These are phyloP conservation scores for Anodontia alba DNA, from an alignment of 2,888 invertebrate genomes.

Conservation along the genomic window DNA sequence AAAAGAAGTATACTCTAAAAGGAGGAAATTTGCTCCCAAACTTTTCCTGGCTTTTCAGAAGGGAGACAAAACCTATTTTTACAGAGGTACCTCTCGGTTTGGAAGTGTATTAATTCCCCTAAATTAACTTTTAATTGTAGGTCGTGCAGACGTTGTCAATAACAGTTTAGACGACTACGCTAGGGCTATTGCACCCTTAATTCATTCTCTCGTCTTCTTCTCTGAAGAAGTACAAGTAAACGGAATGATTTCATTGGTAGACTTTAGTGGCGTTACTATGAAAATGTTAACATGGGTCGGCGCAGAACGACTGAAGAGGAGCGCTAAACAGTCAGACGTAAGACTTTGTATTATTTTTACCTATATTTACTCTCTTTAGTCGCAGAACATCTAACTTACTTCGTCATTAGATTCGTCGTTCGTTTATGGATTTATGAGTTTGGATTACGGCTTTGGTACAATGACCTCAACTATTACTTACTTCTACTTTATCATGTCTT, in stretches of 20 bases:
- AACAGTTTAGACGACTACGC: background rate
- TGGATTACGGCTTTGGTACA: no score
- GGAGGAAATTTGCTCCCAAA: no score
- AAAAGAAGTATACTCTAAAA: no score
- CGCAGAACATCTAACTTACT: background rate
- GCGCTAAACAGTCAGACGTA: background rate
- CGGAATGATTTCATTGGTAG: slow-evolving; percentile 51
- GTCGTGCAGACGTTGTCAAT: background rate
- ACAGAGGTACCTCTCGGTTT: no score
- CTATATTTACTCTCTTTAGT: no score
- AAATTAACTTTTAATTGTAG: no score
- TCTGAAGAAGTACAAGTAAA: slow-evolving; percentile 20
- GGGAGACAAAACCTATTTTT: no score
- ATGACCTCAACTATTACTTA: no score
- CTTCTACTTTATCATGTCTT: background rate
- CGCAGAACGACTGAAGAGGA: slow-evolving; percentile 8
- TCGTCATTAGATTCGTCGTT: background rate
- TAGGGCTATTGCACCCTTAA: background rate
- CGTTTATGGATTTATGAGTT: no score
- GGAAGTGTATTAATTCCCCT: no score
- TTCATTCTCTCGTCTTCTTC: background rate
- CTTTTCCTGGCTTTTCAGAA: no score
- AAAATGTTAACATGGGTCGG: slow-evolving; percentile 50
- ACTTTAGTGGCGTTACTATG: slow-evolving; percentile 48
- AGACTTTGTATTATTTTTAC: background rate